These are phyloP conservation scores for Lonchura striata DNA, from an alignment of 2,113 vertebrate species.

Conservation along the genomic window DNA sequence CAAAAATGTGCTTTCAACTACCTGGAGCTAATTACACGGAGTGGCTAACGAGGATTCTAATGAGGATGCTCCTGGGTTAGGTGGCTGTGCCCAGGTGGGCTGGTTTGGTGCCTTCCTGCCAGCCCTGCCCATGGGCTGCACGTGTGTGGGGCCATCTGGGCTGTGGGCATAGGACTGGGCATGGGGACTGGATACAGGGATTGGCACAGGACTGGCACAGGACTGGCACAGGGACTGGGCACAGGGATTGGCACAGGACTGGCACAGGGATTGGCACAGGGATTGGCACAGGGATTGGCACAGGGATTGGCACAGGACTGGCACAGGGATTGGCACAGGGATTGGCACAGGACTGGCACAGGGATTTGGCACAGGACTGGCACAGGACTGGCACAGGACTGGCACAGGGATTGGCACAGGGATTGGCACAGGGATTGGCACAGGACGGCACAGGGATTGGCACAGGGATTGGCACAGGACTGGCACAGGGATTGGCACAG, in stretches of 20 bases:
- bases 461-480: neutral
- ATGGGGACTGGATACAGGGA: neutral
- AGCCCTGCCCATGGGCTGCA: neutral
- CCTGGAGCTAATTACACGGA: neutral
- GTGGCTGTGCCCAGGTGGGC: neutral
- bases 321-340: no score
- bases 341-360: rapidly evolving
- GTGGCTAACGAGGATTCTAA: neutral
- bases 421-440: neutral
- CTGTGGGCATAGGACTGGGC: neutral
- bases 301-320: no score
- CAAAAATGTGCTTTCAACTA: neutral
- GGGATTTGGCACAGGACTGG: neutral
- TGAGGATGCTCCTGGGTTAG: neutral
- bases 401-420: neutral
- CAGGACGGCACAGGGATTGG: rapidly evolving
- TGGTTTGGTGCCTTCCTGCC: neutral
- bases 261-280: no score
- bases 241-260: no score
- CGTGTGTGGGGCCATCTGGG: rapidly evolving
- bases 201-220: no score
- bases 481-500: neutral
- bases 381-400: neutral
- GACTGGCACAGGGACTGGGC: no score
- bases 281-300: no score